A percentile compares a stretch with the other conserved stretches of the same genome.
Evolutionary conservation across 2,888 invertebrate species (phyloP).

Genomic region (Volucella bombylans): DNA sequence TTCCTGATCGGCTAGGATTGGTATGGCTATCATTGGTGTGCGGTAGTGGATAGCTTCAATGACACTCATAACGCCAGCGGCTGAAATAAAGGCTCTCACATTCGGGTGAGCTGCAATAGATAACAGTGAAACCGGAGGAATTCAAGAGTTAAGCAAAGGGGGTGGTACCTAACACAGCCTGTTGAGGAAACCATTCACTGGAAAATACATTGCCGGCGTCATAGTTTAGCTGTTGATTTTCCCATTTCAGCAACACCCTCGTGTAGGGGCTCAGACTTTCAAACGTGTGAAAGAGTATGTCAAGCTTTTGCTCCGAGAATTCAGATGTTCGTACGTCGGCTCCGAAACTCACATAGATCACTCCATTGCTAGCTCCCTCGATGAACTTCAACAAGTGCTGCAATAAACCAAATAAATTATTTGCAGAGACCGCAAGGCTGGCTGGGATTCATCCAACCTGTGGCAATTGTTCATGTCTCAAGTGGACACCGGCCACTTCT

Average conservation of each 20-base stretch:
- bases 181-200: constrained; percentile 81
- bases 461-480: constrained; percentile 76
- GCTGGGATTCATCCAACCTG: constrained; percentile 74
- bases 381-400: constrained; percentile 80
- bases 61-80: constrained; percentile 85
- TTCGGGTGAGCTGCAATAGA: constrained; percentile 83
- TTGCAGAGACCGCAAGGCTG: neutral
- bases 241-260: constrained; percentile 84
- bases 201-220: constrained; percentile 81
- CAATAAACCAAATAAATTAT: constrained; percentile 14
- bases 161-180: constrained; percentile 80
- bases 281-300: constrained; percentile 78
- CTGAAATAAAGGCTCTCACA: constrained; percentile 84
- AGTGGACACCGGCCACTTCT: constrained; percentile 80
- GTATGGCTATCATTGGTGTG: constrained; percentile 84
- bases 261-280: constrained; percentile 78
- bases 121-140: neutral
- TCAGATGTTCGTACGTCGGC: constrained; percentile 79
- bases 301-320: constrained; percentile 80
- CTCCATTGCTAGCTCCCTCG: constrained; percentile 80
- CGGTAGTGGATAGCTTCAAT: constrained; percentile 84
- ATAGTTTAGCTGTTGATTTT: constrained; percentile 79
- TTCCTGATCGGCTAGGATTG: constrained; percentile 83
- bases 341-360: constrained; percentile 83
- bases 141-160: neutral